Conservation (phyloP, 1,140 invertebrate species). For the Drosophila oshimai region DNA sequence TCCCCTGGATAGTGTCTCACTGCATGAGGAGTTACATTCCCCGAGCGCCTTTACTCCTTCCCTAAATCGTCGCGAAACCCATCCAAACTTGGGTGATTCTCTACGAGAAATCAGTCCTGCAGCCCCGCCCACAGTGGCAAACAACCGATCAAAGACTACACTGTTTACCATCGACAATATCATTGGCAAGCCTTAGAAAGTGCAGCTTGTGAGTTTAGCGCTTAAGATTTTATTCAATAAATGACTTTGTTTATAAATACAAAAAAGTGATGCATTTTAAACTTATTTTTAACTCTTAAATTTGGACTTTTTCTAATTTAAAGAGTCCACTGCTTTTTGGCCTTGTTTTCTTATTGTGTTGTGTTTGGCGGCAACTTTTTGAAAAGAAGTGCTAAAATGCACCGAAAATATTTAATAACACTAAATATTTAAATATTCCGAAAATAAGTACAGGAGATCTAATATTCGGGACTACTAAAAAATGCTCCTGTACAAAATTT, state of each 20-base stretch:
- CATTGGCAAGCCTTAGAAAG: conserved; percentile 53
- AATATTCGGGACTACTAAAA: too few relatives aligned
- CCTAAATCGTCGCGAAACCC: conserved; percentile 10
- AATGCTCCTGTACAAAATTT: too few relatives aligned
- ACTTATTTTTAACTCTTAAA: background rate
- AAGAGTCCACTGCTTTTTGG: too few relatives aligned
- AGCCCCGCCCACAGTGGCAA: conserved; percentile 3
- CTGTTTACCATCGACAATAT: conserved; percentile 69
- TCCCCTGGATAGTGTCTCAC: conserved; percentile 7
- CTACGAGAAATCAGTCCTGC: conserved; percentile 25
- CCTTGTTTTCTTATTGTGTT: too few relatives aligned
- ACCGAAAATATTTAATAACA: too few relatives aligned
- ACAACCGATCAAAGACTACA: conserved; percentile 58
- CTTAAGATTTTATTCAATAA: background rate
- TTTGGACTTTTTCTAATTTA: background rate
- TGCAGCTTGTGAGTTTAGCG: background rate
- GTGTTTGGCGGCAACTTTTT: too few relatives aligned
- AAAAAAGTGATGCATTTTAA: background rate
- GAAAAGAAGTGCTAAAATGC: too few relatives aligned
- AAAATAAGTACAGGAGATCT: too few relatives aligned
- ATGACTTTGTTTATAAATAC: background rate
- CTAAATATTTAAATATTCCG: too few relatives aligned
- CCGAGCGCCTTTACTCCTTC: conserved; percentile 60
- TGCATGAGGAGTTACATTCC: conserved; percentile 63
- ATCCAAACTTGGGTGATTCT: background rate